Evolutionary conservation across 2,113 vertebrate species (phyloP), one percentile per base, ranked within the genome.

Genomic region (Formicarius rufipectus): DNA sequence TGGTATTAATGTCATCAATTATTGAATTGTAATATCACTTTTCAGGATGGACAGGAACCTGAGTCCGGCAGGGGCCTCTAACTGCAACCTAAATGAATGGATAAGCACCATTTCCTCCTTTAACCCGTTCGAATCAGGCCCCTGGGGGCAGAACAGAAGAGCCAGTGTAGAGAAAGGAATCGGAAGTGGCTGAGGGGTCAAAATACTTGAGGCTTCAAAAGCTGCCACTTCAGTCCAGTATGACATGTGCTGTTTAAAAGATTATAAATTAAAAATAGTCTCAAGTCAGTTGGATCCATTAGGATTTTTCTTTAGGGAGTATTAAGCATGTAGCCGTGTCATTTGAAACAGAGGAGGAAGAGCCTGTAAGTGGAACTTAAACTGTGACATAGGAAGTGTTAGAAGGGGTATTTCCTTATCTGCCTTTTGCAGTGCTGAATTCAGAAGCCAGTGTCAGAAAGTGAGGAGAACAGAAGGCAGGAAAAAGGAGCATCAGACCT

Each of bases 1-100:
- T 71, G 94, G 83, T 92, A 86, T 92, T 93, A 88, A 71, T 2
- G 2, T 28, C 47, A 45, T 97, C 40, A 59, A 94, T 93, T 77
- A 95, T 94, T 95, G 37, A 96, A 64, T 37, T 72, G 50, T 60
- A 45, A 6, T 90, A 80, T 68, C 83, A 9, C 60, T 78, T 95
- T 81, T 58, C 79, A 60, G 66, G 55, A 17, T 55, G 18, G 72
- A 67, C 40, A 39, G 74, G 67, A 94, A 92, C 79, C 37, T 64
- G 68, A 96, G 73, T 35, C 64, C n/a, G n/a, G 42, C 30, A 77
- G 55, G 73, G 72, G 47, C 42, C 37, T 67, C 78, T 35, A n/a
- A 35, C 52, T 59, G 14, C 42, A 81, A 49, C 23, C 28, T 31
- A 19, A n/a, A 28, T n/a, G 24, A 78, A 45, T 62, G 59, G 18